Evolutionary conservation across 2,797 vertebrate species (phyloP).

Genomic region (Sardinella longiceps): DNA sequence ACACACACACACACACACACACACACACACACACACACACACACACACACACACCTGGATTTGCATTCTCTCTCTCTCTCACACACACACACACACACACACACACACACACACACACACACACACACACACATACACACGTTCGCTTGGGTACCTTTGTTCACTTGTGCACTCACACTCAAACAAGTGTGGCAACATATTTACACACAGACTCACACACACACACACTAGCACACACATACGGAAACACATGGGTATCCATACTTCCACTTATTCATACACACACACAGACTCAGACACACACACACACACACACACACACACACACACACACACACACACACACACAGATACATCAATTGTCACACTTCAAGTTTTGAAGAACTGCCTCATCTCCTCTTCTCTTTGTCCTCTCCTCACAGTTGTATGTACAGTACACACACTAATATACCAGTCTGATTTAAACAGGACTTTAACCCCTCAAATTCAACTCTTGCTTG

Average conservation of each 20-base stretch:
- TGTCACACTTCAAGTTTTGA: not conserved
- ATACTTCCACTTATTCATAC: not conserved
- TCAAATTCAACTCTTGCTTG: no score
- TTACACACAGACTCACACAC: not conserved
- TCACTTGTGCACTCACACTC: not conserved
- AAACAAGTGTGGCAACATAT: not conserved
- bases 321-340: not conserved
- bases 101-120: slow-evolving; percentile 13
- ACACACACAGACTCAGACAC: not conserved
- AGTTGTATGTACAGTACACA: not conserved
- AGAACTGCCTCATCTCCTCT: not conserved
- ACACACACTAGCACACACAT: slow-evolving; percentile 1
- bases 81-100: slow-evolving; percentile 20
- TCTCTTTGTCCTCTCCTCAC: not conserved
- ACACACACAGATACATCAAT: no score
- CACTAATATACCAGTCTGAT: no score
- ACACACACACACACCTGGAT: not conserved
- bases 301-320: not conserved
- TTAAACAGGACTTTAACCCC: no score
- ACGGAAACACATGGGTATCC: not conserved
- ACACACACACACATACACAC: slow-evolving; percentile 5
- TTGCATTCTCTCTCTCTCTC: no score
- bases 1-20: slow-evolving; percentile 9
- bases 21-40: not conserved
- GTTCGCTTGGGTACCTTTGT: no score